Base-by-base conservation (phyloP, 2,113 vertebrate genomes). In the Scalopus aquaticus region DNA sequence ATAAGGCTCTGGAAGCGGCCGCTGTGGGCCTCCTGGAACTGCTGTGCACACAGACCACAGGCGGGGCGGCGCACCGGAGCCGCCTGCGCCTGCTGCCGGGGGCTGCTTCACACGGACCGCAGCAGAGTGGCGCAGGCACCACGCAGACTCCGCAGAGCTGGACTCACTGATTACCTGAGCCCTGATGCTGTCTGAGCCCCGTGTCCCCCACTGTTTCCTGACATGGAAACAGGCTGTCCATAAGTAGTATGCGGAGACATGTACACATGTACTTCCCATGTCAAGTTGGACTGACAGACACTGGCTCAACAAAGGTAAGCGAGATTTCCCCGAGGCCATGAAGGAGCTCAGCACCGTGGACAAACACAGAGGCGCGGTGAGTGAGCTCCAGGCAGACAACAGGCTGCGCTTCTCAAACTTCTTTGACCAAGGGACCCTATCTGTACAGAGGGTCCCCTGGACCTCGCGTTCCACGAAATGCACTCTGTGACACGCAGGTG, bases 11-110 rank as follows among this genome's bases (percentile, higher is more conserved):
- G 85, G 60, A 88, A 28, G 30, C 1, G 35, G 73, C 30, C 60
- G 58, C 3, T 16, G 54, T 12, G 22, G 35, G 60, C 16, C 22
- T 69, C 39, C 58, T 58, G 17, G 26, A 90, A 86, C 74, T 9
- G 85, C 28, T 78, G 0, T 39, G 64, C 26, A 22, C 46, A 49
- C 46, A 49, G 8, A 3, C 1, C 0, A 5, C 1, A 77, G 90
- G 0, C 4, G 8, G 37, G 24, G 24, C 28, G 58, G 39, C 16
- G 16, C 89, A 58, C 24, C 13, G 24, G 13, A 73, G 11, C 24
- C 58, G 2, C 19, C 54, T 22, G 28, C 65, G 9, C 0, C 3
- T 2, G 5, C 5, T 1, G 0, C 15, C 64, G 19, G 5, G 0
- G 35, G 35, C 35, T 35, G 39, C 56, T 94, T 87, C 3, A 1